Evolutionary conservation across 2,797 vertebrate genomes (phyloP).

Genomic region (Aeoliscus strigatus): DNA sequence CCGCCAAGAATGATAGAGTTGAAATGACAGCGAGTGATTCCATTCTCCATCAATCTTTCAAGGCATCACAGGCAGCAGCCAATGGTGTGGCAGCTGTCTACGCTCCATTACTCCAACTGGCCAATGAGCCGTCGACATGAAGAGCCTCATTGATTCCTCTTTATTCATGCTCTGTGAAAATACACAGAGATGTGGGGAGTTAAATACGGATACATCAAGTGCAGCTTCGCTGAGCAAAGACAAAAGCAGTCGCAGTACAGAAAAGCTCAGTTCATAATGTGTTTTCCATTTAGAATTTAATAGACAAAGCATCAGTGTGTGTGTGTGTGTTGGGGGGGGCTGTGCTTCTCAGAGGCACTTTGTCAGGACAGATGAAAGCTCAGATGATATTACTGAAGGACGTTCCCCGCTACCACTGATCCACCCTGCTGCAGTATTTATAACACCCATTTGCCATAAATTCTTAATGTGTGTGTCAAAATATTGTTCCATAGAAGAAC

Average conservation of each 20-base stretch:
- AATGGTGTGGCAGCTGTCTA: conserved; percentile 30
- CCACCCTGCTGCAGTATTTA: conserved; percentile 19
- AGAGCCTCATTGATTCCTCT: conserved; percentile 63
- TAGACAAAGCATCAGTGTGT: conserved; percentile 5
- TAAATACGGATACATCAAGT: conserved; percentile 45
- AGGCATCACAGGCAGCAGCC: conserved; percentile 29
- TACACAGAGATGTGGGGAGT: no score
- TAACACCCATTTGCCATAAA: conserved; percentile 28
- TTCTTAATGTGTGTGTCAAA: conserved; percentile 43
- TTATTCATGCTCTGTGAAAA: conserved; percentile 51
- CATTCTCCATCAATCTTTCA: conserved; percentile 54
- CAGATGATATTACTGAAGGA: conserved; percentile 33
- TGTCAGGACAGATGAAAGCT: conserved; percentile 20
- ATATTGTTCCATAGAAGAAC: conserved; percentile 31
- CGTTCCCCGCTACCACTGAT: conserved; percentile 3
- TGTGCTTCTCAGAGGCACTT: conserved; percentile 29
- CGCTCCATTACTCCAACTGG: conserved; percentile 56
- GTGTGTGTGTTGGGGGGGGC: no score
- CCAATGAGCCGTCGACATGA: conserved; percentile 63
- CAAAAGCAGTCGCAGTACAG: conserved; percentile 13
- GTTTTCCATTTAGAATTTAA: conserved; percentile 19
- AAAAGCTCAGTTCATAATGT: conserved; percentile 13
- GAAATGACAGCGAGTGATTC: conserved; percentile 50
- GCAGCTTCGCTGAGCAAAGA: conserved; percentile 22
- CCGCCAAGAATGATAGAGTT: conserved; percentile 56